Evolutionary conservation across 2,113 vertebrate genomes (phyloP), one percentile per base, ranked within the genome.

Genomic region (Rattus norvegicus): DNA sequence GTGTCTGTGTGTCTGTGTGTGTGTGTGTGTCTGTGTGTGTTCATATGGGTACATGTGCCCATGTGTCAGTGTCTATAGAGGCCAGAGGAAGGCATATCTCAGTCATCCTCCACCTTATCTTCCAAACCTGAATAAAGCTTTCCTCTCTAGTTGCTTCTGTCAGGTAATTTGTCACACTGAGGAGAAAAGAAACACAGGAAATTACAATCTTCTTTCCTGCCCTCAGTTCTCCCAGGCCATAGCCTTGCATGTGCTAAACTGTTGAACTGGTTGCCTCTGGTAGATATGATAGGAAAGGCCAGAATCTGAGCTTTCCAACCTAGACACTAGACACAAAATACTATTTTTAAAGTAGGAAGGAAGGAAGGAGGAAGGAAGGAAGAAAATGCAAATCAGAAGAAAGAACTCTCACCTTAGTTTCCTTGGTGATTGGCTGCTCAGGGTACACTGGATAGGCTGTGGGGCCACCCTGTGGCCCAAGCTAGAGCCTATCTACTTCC

Each of bases 321-420:
- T 28, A 84, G n/a, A 2, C 3, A 85, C 73, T 8, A 39, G 19
- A 47, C 17, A 88, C 33, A 49, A 95, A 28, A 14, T 5, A 13
- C 0, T 20, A 4, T 3, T 77, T 89, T 88, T 26, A 72, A 43
- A 73, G 52, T 69, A 69, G 16, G 30, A 65, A 63, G n/a, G 20
- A 19, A 79, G 59, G 14, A 61, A 61, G 16, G 7, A 63, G 16
- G 28, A 39, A 92, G 87, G 39, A 2, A 47, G 75, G 47, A 20
- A 56, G 28, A 56, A 90, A 96, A 94, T 36, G 73, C n/a, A 91
- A 92, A 52, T 65, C 39, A 94, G 87, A 65, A 85, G 75, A 85
- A 54, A 36, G 79, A 47, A 26, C n/a, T 22, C 36, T 19, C 43
- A 73, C 56, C 22, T 79, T 43, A 11, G 13, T 33, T 39, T 5